Percentiles rank a stretch among this genome's conserved stretches.
Evolutionary conservation across 2,888 invertebrate species (phyloP).

Genomic region (Diplolepis rosae): DNA sequence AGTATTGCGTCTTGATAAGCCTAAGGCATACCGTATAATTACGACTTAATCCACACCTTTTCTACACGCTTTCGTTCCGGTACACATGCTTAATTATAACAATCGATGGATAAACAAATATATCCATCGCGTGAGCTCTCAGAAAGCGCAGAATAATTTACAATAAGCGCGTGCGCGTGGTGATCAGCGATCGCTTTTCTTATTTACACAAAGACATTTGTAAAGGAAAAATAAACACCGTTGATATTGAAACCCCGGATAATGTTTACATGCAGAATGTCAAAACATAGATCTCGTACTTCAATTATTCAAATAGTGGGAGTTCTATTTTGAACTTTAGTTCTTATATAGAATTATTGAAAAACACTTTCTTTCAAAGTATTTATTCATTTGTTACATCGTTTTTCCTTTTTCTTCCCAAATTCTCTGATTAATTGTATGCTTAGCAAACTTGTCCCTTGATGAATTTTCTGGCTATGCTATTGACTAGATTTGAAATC

Average conservation of each 20-base stretch:
- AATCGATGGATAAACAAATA: conserved; percentile 26
- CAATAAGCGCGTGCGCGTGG: background rate
- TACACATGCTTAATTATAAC: conserved; percentile 16
- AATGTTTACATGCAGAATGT: background rate
- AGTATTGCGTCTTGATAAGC: conserved; percentile 26
- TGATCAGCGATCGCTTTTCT: background rate
- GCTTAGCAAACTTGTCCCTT: no score
- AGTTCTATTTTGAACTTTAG: no score
- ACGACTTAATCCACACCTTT: conserved; percentile 27
- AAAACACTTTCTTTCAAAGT: no score
- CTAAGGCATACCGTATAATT: conserved; percentile 23
- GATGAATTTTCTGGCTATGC: no score
- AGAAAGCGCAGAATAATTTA: conserved; percentile 4
- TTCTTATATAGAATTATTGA: no score
- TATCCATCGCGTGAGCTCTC: background rate
- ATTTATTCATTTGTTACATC: no score
- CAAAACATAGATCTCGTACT: no score
- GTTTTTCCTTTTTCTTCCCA: no score
- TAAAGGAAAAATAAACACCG: background rate
- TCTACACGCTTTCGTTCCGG: conserved; percentile 21
- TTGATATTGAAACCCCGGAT: background rate
- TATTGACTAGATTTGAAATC: no score
- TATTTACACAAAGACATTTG: background rate
- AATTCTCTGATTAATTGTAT: no score
- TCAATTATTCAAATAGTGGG: no score